Percentiles rank a stretch among this genome's conserved stretches.
Conservation (phyloP, 2,888 invertebrate species). For the Melanotus villosus region DNA sequence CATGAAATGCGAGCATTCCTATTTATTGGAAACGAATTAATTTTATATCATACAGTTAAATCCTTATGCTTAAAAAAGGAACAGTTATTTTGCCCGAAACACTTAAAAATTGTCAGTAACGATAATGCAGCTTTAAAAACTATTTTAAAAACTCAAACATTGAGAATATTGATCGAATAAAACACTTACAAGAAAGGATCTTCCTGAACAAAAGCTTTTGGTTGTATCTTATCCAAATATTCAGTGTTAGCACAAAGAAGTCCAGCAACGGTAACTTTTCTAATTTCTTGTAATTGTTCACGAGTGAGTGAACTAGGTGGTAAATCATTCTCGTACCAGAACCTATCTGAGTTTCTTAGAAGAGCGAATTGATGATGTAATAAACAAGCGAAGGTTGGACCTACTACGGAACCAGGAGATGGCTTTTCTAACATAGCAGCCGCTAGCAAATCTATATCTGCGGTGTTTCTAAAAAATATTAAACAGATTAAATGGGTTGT, state of each 20-base stretch:
- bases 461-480: slow-evolving; percentile 73
- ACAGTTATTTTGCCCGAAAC: not conserved
- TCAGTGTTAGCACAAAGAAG: slow-evolving; percentile 84
- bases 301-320: slow-evolving; percentile 87
- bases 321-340: slow-evolving; percentile 96
- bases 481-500: slow-evolving; percentile 27
- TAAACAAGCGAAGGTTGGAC: slow-evolving; percentile 91
- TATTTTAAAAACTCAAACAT: too few relatives aligned
- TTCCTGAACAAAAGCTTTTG: slow-evolving; percentile 87
- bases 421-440: slow-evolving; percentile 89
- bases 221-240: slow-evolving; percentile 81
- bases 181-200: slow-evolving; percentile 86
- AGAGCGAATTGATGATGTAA: slow-evolving; percentile 86
- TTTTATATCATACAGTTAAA: too few relatives aligned
- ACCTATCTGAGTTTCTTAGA: slow-evolving; percentile 89
- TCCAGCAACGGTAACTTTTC: slow-evolving; percentile 84
- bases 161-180: not conserved
- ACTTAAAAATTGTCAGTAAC: too few relatives aligned
- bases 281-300: slow-evolving; percentile 85
- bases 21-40: too few relatives aligned
- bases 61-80: too few relatives aligned
- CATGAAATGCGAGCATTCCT: slow-evolving; percentile 84
- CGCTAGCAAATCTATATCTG: slow-evolving; percentile 88
- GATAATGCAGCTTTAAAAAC: too few relatives aligned
- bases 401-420: slow-evolving; percentile 85